Evolutionary conservation across 2,113 vertebrate species (phyloP).

Genomic region (Fregata magnificens): DNA sequence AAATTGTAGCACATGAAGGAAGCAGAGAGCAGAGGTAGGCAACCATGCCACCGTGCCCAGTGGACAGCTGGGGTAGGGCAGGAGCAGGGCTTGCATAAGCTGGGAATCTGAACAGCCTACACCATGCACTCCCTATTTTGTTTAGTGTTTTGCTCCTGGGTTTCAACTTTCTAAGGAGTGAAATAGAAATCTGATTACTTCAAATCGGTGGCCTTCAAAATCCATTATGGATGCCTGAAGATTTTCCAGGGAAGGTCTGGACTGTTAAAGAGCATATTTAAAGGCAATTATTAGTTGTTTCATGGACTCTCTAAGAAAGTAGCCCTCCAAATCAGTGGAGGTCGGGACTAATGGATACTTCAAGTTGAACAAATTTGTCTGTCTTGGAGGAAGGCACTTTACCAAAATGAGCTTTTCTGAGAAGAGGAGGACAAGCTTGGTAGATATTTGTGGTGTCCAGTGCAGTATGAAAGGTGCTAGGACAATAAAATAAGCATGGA

Average conservation of each 20-base stretch:
- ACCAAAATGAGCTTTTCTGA: neutral
- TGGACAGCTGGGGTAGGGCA: neutral
- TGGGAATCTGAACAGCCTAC: neutral
- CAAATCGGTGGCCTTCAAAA: neutral
- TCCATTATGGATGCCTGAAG: neutral
- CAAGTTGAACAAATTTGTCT: neutral
- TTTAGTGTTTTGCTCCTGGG: neutral
- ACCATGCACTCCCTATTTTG: rapidly evolving
- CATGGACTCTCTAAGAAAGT: neutral
- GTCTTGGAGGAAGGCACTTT: neutral
- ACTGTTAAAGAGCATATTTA: neutral
- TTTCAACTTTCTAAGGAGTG: neutral
- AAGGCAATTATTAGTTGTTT: neutral
- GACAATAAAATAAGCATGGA: neutral
- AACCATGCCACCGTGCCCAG: rapidly evolving
- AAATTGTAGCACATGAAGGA: neutral
- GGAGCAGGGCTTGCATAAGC: neutral
- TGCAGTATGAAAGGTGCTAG: neutral
- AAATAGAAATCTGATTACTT: neutral
- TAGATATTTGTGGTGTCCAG: neutral
- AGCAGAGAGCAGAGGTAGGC: neutral
- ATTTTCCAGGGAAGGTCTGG: neutral
- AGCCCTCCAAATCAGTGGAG: neutral
- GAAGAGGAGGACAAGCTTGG: neutral
- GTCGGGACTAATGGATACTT: neutral